Percentiles rank a stretch among this genome's conserved stretches.
These are phyloP conservation scores for Cryptops parisi DNA, from an alignment of 2,888 invertebrate species.

Conservation along the genomic window DNA sequence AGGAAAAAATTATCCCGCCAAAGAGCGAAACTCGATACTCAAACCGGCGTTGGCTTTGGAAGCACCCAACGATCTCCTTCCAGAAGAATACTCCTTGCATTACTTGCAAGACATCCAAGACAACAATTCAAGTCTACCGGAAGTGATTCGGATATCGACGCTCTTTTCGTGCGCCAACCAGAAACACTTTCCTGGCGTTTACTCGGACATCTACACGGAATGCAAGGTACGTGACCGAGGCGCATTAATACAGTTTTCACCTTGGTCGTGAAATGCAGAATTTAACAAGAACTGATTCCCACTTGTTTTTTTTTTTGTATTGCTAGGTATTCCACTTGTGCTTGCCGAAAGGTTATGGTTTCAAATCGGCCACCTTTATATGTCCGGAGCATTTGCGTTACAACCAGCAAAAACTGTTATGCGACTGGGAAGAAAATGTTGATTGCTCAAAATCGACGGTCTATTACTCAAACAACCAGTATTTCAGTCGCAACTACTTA, in stretches of 20 bases:
- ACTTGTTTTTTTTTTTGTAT: conserved; percentile 1
- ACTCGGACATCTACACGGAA: conserved; percentile 3
- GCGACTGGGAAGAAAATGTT: conserved; percentile 1
- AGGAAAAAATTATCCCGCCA: neutral
- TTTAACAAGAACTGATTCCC: too few relatives aligned
- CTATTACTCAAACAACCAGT: conserved; percentile 2
- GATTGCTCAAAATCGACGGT: conserved; percentile 1
- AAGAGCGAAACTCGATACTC: neutral
- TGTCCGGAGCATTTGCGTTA: conserved; percentile 7
- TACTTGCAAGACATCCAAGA: neutral
- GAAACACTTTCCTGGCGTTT: conserved; percentile 3
- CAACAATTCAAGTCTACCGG: neutral
- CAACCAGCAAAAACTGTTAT: conserved; percentile 1
- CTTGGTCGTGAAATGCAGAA: too few relatives aligned
- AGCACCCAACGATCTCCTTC: conserved; percentile 7
- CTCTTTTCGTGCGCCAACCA: conserved; percentile 3
- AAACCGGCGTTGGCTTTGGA: conserved; percentile 7
- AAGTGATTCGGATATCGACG: neutral
- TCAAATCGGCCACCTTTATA: conserved; percentile 9
- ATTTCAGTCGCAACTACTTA: conserved; percentile 9
- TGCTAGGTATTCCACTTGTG: conserved; percentile 8
- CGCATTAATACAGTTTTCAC: too few relatives aligned
- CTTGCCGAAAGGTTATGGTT: conserved; percentile 6
- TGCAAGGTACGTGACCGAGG: too few relatives aligned
- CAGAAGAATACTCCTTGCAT: neutral